Base-by-base conservation (phyloP, 2,888 invertebrate species). In the Mythimna loreyi region DNA sequence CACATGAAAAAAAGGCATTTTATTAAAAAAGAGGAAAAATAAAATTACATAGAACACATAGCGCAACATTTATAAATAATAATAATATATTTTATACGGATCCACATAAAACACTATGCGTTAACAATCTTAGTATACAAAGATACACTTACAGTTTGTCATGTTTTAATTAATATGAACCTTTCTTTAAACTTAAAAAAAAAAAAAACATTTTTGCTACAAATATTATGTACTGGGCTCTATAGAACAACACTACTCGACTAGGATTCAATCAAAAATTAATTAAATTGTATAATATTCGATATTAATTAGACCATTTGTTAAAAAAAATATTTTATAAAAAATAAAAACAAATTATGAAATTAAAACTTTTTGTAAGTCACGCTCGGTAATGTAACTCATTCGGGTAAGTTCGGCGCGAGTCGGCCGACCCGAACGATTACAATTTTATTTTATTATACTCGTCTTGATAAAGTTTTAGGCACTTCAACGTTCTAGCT, bases 51-150 rank as follows among this genome's bases (percentile, higher is more conserved):
- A 89, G 89, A 94, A 94, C 92, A 94, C 92, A 92, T 91, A 90
- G 89, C 92, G 91, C 92, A 94, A 95, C 94, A 93, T 94, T 93
- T 93, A 94, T 93, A 94, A 91, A 93, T 89, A 91, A 90, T 89
- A 91, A 89, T 89, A 83, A 83, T 86, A 81, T 83, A 82, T 58
- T 85, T 56, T 84, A 84, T 86, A 90, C 89, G 87, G 89, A 92
- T 91, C 90, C 92, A 92, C 90, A 90, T 91, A 92, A 87, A 86
- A 89, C 75, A 82, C 86, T 91, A 93, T 91, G 91, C 91, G 89
- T 90, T 89, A 94, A 93, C 92, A 93, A 90, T 86, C 87, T 90
- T 91, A 90, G 81, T 87, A 86, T 85, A 89, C 77, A 86, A 86
- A 87, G 83, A 86, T 85, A 88, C 81, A 88, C 86, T 86, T 87